Evolutionary conservation across 1,140 invertebrate genomes (phyloP).

Genomic region (Bactericera cockerelli): DNA sequence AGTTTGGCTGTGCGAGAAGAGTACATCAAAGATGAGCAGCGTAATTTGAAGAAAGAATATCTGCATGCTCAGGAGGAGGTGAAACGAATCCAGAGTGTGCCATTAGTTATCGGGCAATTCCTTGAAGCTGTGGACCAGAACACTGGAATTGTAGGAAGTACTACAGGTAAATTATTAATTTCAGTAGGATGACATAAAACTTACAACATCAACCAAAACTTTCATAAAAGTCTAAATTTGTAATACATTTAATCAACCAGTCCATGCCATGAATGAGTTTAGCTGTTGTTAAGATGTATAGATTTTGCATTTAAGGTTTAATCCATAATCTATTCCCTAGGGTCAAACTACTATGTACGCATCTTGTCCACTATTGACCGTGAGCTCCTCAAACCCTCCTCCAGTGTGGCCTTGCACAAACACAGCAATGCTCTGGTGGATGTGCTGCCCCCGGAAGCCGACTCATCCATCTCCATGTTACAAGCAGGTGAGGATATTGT

Average conservation of each 20-base stretch:
- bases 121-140: conserved; percentile 96
- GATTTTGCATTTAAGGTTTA: too few species aligned
- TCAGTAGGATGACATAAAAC: too few species aligned
- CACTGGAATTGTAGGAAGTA: conserved; percentile 80
- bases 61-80: conserved; percentile 96
- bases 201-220: neutral
- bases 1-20: conserved; percentile 96
- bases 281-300: too few species aligned
- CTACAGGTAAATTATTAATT: conserved; percentile 52
- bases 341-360: conserved; percentile 96
- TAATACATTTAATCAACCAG: neutral
- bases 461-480: conserved; percentile 92
- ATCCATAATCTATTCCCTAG: conserved; percentile 33
- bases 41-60: conserved; percentile 95
- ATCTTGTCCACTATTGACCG: conserved; percentile 90
- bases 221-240: too few species aligned
- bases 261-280: too few species aligned
- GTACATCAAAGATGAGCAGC: conserved; percentile 96
- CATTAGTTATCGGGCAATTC: conserved; percentile 94
- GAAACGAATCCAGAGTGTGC: conserved; percentile 93
- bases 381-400: conserved; percentile 88
- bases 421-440: conserved; percentile 96
- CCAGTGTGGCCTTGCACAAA: conserved; percentile 92
- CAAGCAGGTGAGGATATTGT: conserved; percentile 48
- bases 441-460: conserved; percentile 94